These are phyloP conservation scores for Micrasema minimum DNA, from an alignment of 1,140 invertebrate species.

Conservation along the genomic window DNA sequence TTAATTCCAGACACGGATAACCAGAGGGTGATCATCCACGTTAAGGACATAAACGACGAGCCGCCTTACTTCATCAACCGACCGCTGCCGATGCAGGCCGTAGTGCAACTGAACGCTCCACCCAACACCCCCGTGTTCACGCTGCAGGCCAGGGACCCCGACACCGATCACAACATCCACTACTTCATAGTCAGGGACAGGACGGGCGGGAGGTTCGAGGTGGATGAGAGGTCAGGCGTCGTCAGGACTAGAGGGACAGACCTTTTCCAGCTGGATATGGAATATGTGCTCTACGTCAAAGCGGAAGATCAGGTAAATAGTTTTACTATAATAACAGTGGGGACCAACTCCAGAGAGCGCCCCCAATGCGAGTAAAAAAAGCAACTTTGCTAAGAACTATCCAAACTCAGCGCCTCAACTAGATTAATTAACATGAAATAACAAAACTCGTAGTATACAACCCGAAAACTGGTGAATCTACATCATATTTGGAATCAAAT, in stretches of 20 bases:
- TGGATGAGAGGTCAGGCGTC: constrained; percentile 91
- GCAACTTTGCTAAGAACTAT: too few species aligned
- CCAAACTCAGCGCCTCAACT: too few species aligned
- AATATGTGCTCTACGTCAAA: constrained; percentile 95
- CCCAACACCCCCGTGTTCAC: constrained; percentile 96
- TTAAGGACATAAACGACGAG: constrained; percentile 96
- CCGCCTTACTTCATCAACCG: constrained; percentile 95
- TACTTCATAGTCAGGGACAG: constrained; percentile 94
- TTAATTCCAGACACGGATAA: constrained; percentile 88
- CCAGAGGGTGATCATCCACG: constrained; percentile 93
- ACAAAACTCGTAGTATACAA: too few species aligned
- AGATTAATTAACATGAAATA: too few species aligned
- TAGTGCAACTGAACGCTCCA: constrained; percentile 93
- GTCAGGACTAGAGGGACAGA: constrained; percentile 91
- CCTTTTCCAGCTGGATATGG: constrained; percentile 94
- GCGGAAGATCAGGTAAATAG: constrained; percentile 84
- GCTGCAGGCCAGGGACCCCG: constrained; percentile 92
- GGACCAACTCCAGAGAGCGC: too few species aligned
- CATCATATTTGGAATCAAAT: too few species aligned
- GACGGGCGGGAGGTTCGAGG: constrained; percentile 83
- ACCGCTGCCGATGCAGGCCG: constrained; percentile 94
- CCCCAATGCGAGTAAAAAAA: too few species aligned
- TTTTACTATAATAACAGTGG: too few species aligned
- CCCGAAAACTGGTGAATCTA: too few species aligned
- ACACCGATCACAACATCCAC: constrained; percentile 94